Evolutionary conservation across 2,888 invertebrate genomes (phyloP), one percentile per base, ranked within the genome.

Genomic region (Netelia melanura): DNA sequence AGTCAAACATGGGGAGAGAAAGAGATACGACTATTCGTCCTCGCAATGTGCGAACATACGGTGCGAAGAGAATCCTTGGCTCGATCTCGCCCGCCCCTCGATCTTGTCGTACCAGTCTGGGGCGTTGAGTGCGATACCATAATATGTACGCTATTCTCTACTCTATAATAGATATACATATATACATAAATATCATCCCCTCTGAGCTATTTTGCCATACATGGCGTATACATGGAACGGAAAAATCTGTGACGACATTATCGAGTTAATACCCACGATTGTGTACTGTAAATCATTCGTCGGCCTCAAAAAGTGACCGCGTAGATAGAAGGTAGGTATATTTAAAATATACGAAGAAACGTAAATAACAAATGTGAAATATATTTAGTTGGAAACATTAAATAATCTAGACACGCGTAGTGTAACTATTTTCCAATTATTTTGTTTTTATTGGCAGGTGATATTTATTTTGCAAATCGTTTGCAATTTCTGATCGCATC

Each of bases 41-140:
- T 87, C 89, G 83, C 89, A 88, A 92, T 86, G 90, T 88, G 91
- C 88, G 92, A 92, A 92, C 92, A 92, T 92, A 92, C 90, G 92
- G 92, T 90, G 88, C 85, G 83, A 83, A 67, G 56, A 74, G 82
- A 83, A 38, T 38, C 38, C 83, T 86, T 48, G 77, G 30, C 71
- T 52, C 52, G 62, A 78, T 58, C 65, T 77, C 87, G 71, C 75
- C 64, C 58, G 38, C 76, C 76, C 76, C 71, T 81, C 67, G 30
- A 25, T 3, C 3, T 21, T 30, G 67, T 56, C 48, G 48, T 23
- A 38, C 52, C 21, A 65, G 48, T 38, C 54, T 56, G 14, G 38
- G 71, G 23, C n/a, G 67, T 58, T 17, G 2, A 65, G 14, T 21
- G 38, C 54, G 23, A 14, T 54, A 54, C 54, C 6, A 54, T 54